These are phyloP conservation scores for Rhabdophis nuchalis DNA, from an alignment of 2,797 vertebrate species.

Conservation along the genomic window DNA sequence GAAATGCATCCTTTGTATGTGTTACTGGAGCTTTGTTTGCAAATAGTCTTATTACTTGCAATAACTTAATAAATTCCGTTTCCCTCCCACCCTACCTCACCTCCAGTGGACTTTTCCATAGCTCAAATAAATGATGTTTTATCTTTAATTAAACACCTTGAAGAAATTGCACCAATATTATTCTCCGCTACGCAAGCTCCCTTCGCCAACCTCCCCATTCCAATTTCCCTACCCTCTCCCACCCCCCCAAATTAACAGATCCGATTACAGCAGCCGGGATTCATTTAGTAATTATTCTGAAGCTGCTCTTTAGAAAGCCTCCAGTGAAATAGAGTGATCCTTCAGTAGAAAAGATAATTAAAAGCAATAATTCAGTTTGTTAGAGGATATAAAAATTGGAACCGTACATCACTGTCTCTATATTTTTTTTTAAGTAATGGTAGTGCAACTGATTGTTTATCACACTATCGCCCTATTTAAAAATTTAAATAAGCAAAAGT, in stretches of 20 bases:
- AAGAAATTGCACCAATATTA: not conserved
- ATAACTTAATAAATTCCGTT: conserved; percentile 16
- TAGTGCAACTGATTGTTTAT: not conserved
- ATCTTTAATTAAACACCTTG: conserved; percentile 37
- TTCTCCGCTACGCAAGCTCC: not conserved
- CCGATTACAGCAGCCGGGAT: conserved; percentile 6
- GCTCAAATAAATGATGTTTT: conserved; percentile 27
- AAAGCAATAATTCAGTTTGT: conserved; percentile 43
- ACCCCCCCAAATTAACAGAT: not conserved
- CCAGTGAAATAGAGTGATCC: conserved; percentile 19
- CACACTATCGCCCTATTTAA: not conserved
- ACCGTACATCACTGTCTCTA: conserved; percentile 12
- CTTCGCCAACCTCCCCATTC: not conserved
- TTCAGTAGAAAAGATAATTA: conserved; percentile 35
- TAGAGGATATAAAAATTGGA: conserved; percentile 28
- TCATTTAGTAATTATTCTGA: conserved; percentile 27
- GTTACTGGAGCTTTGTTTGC: not conserved
- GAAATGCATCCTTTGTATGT: not conserved
- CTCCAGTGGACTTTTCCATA: not conserved
- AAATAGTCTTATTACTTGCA: conserved; percentile 12
- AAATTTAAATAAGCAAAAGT: not conserved
- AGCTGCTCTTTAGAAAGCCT: conserved; percentile 18
- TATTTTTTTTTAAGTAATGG: not conserved
- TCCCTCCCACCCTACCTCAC: not conserved
- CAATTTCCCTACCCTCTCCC: not conserved